Evolutionary conservation across 1,140 invertebrate species (phyloP), one percentile per base, ranked within the genome.

Genomic region (Bradysia coprophila): DNA sequence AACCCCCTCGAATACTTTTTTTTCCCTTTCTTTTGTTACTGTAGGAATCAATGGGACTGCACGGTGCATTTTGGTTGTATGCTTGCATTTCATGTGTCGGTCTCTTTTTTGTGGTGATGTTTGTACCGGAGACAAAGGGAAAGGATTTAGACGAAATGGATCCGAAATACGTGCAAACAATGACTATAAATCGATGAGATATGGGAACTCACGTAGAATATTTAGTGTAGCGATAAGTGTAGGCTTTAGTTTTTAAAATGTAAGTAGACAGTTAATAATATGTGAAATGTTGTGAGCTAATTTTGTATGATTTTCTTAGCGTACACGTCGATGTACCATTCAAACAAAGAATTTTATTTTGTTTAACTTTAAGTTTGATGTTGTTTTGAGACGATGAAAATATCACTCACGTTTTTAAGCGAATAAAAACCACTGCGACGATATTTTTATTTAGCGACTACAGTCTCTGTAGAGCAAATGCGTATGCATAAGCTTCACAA

Each of bases 91-190:
- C 85, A 3, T 72, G 88, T 1, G 72, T 81, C 42, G 88, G 88
- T 2, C 63, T 91, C 2, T 78, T 88, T 51, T 86, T 92, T 56
- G 75, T 91, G 2, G 80, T 83, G 1, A 78, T 81, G 48, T 83
- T 81, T 53, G 82, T 95, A 4, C 89, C 89, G 0, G 90, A 95
- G 61, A 95, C 89, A 1, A 90, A 88, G 61, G 88, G 88, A 0
- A 77, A 76, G 46, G 81, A 80, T 54, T 63, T 93, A 39, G 85
- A 91, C 54, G 88, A 93, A 64, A 89, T 93, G 74, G 76, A 81
- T 56, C 72, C 76, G 18, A 73, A 74, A 47, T 73, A 73, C 53
- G 69, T 72, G 4, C 69, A 72, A 48, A 66, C 57, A 55, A 48
- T 66, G 4, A 62, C 60, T 0, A 60, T 61, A 19, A 65, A 65